Base-by-base conservation (phyloP, 2,888 invertebrate genomes). In the Zonitis immaculata region DNA sequence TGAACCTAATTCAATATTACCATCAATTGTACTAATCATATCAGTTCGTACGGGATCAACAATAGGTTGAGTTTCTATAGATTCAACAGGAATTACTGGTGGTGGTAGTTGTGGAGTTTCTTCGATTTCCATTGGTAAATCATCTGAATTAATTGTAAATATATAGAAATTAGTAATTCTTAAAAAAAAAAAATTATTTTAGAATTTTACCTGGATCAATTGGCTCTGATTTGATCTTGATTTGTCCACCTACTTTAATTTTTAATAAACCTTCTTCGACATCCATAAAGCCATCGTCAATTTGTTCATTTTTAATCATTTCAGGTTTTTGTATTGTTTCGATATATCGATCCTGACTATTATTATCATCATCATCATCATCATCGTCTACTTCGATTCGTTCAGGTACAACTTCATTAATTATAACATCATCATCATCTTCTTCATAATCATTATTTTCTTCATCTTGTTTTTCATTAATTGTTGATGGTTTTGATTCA, bases 211-310 rank as follows among this genome's bases (percentile, higher is more conserved):
- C 84, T 14, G 81, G 82, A 61, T 87, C 87, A 12, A 84, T 66
- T 0, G 87, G 87, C 69, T 89, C 89, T 68, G 84, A 82, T 67
- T 89, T 89, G 61, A 88, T 81, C 74, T 82, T 84, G 18, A 88
- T 73, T 45, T 68, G 67, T 3, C 65, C 67, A 7, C 68, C 67
- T 69, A 83, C 83, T 63, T 87, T 87, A 58, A 87, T 79, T 73
- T 82, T 84, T 16, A 74, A 60, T 12, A 74, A 61, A 46, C 71
- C 72, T 49, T 70, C 70, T 43, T 71, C 73, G 0, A 75, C 72
- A 56, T 76, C 76, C 35, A 74, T 67, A 54, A 76, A 76, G 39
- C 74, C 75, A 60, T 77, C 77, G 56, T 87, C 86, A 11, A 85
- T 67, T 0, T 86, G 86, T 66, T 88, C 88, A 68, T 84, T 82